Base-by-base conservation (phyloP, 2,888 invertebrate genomes). In the Plebejus anna region DNA sequence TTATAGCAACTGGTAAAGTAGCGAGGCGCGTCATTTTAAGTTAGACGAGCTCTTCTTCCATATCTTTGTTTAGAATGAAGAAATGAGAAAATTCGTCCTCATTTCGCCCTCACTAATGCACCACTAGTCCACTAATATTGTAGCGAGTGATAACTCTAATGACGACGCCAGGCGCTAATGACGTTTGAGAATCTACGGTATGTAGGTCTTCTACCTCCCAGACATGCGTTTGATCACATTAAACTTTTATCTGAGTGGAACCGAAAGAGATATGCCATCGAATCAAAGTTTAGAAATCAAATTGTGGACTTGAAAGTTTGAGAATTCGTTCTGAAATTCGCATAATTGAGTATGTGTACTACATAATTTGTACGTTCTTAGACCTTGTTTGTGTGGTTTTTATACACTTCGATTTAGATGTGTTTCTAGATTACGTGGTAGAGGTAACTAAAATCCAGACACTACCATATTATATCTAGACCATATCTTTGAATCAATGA, bases 61-160 rank as follows among this genome's bases (percentile, higher is more conserved):
- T 61, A 28, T 22, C 9, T 66, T 36, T 36, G 13, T 36, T 5
- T 1, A 5, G 22, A 16, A 66, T 13, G 9, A 66, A 66, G 32
- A 36, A 28, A 61, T 7, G 28, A 22, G 9, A 59, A 59, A 59
- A 4, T 66, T 1, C 66, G 32, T 36, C 32, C 66, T 66, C 13
- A 13, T 66, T 32, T 66, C 5, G 32, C 66, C 66, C 66, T 66
- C 66, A 32, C 66, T 66, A 66, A 66, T 66, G 32, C 32, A 32
- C 32, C 66, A 66, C 66, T 66, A 36, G 36, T 66, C 32, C 66
- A 66, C 66, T 66, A 36, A 66, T 66, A 66, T 66, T 66, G 66
- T 66, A 6, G 32, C 66, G 32, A 32, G 66, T 66, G 32, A 66
- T 66, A 66, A 36, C 66, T 66, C 32, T 36, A 66, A 66, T 32